A percentile compares a stretch with the other conserved stretches of the same genome.
These are phyloP conservation scores for Serilophus lunatus DNA, from an alignment of 2,113 vertebrate genomes.

Conservation along the genomic window DNA sequence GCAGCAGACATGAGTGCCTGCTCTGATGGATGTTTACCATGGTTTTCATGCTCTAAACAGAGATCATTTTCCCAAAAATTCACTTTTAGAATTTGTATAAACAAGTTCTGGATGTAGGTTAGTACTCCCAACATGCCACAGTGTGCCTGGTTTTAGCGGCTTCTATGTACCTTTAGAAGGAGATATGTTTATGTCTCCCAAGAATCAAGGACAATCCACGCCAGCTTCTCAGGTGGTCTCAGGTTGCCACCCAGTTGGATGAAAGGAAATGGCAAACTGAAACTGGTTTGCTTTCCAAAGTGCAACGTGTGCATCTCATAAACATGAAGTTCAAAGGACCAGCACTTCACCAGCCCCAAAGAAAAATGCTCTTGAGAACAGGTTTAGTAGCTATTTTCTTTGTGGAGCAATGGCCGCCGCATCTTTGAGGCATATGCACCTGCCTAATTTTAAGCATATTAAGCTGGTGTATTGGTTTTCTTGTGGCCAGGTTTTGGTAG, in stretches of 20 bases:
- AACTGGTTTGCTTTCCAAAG: slow-evolving; percentile 7
- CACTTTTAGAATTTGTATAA: slow-evolving; percentile 29
- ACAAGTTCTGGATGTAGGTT: slow-evolving; percentile 4
- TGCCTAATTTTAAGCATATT: neutral
- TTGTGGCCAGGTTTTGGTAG: too few relatives aligned
- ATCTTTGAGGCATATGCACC: neutral
- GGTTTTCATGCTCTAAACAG: neutral
- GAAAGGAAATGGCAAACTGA: slow-evolving; percentile 23
- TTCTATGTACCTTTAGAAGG: neutral
- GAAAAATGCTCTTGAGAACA: neutral
- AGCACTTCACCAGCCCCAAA: neutral
- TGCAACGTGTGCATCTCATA: neutral
- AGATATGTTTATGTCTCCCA: neutral
- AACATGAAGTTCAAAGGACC: neutral
- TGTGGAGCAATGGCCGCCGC: neutral
- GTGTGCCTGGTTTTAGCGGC: neutral
- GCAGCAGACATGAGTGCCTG: neutral
- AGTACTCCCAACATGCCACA: neutral
- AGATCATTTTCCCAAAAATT: neutral
- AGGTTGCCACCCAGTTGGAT: neutral
- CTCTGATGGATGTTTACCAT: neutral
- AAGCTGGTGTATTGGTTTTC: too few relatives aligned
- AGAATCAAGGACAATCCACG: neutral
- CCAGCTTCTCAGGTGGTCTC: slow-evolving; percentile 27
- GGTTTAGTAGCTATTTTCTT: neutral